These are phyloP conservation scores for Enteromius unitaeniatus DNA, from an alignment of 2,797 vertebrate genomes.

Conservation along the genomic window DNA sequence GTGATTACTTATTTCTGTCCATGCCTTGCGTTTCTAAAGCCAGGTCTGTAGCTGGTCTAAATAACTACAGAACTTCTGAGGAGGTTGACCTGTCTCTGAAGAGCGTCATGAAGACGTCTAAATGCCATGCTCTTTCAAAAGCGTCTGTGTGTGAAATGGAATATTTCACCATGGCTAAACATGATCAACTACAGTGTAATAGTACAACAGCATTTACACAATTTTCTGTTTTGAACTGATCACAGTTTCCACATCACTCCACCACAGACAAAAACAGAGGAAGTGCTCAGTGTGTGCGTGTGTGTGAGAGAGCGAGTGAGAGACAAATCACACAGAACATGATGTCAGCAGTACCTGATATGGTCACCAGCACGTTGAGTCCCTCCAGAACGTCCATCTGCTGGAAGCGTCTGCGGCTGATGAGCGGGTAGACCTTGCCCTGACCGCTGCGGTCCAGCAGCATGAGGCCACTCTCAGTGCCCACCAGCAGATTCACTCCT, in stretches of 20 bases:
- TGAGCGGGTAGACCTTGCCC: constrained; percentile 97
- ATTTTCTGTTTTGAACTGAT: background rate
- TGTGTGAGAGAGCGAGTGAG: no score
- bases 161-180: constrained; percentile 17
- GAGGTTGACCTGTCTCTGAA: background rate
- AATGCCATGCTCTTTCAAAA: background rate
- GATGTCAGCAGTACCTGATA: constrained; percentile 84
- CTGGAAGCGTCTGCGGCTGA: constrained; percentile 93
- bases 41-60: background rate
- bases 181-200: background rate
- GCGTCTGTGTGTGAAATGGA: background rate
- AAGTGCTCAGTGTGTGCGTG: background rate
- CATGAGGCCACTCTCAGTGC: constrained; percentile 97
- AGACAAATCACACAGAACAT: background rate
- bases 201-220: background rate
- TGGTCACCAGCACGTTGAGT: constrained; percentile 96
- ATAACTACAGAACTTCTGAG: background rate
- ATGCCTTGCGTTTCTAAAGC: background rate
- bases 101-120: background rate
- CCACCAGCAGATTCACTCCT: constrained; percentile 96
- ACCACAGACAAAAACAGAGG: background rate
- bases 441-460: constrained; percentile 97
- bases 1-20: background rate
- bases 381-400: constrained; percentile 99
- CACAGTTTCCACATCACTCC: background rate